phyloP scores from a whole-genome alignment of 2,113 vertebrate genomes.

The Craseonycteris thonglongyai region DNA sequence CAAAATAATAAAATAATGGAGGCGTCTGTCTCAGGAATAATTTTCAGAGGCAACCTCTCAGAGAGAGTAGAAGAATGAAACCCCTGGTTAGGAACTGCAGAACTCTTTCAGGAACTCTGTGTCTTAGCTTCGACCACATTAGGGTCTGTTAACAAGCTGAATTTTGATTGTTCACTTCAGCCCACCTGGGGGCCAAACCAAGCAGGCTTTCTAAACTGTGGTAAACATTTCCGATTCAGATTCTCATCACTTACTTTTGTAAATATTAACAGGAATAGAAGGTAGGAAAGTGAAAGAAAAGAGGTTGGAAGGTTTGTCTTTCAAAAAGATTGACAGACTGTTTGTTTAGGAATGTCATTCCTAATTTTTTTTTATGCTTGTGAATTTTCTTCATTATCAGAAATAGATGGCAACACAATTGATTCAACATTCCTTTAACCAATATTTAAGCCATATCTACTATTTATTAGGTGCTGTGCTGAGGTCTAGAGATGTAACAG shows the following conservation, averaged over 20 bases:
- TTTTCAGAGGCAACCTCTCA: not conserved
- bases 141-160: not conserved
- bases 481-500: not conserved
- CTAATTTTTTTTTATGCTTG: not conserved
- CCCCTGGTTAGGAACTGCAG: not conserved
- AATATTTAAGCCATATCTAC: not conserved
- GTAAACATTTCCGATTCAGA: not conserved
- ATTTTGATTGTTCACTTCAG: not conserved
- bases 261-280: not conserved
- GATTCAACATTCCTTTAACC: not conserved
- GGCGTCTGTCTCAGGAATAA: not conserved
- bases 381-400: not conserved
- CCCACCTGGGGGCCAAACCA: not conserved
- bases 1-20: not conserved
- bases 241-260: not conserved
- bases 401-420: not conserved
- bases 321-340: not conserved
- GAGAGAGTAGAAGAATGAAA: not conserved
- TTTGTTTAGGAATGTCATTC: not conserved
- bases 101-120: not conserved
- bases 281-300: not conserved
- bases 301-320: not conserved
- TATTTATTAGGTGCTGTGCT: not conserved
- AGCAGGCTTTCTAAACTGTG: not conserved
- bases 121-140: not conserved